Base-by-base conservation (phyloP, 2,797 vertebrate genomes). In the Synanceia verrucosa region DNA sequence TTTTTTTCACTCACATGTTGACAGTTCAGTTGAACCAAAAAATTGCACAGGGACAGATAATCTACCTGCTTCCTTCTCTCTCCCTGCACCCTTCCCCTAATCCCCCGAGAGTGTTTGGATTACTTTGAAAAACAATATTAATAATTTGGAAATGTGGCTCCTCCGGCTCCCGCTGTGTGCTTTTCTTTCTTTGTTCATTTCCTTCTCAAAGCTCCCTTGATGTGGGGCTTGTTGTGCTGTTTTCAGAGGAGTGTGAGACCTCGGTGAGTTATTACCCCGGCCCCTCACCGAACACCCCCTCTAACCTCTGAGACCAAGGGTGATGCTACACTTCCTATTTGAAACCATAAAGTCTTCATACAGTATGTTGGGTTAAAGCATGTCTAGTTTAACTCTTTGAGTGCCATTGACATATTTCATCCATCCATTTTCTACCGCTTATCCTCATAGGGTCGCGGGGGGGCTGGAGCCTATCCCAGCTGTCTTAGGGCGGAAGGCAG, bases 101-200 rank as follows among this genome's bases (percentile, higher is more conserved):
- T 88, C 84, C 85, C 78, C 21, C 19, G 70, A 83, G 86, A 90
- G 86, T 92, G 86, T 90, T 89, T 91, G 80, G 82, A 89, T 89
- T 90, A 88, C 87, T 86, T 86, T 88, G 80, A 88, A 91, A 92
- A 91, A 89, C 88, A 91, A 90, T 90, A 91, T 91, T 89, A 91
- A 91, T 91, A 90, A 91, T 90, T 89, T 88, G 76, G 84, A 90
- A 88, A 89, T 91, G 81, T 82, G 82, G 84, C 86, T 88, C 76
- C 82, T 85, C 78, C n/a, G 67, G 73, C 89, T 86, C 90, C 89
- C 83, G 84, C 87, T 90, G 82, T 75, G 83, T 83, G 82, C 87
- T 89, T 88, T 89, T 87, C 81, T 82, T 88, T 88, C 84, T 86
- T 83, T 81, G 79, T 88, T 92, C 90, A 93, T 93, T 93, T 93